Evolutionary conservation across 2,797 vertebrate genomes (phyloP), one percentile per base, ranked within the genome.

Genomic region (Cryptoblepharus egeriae): DNA sequence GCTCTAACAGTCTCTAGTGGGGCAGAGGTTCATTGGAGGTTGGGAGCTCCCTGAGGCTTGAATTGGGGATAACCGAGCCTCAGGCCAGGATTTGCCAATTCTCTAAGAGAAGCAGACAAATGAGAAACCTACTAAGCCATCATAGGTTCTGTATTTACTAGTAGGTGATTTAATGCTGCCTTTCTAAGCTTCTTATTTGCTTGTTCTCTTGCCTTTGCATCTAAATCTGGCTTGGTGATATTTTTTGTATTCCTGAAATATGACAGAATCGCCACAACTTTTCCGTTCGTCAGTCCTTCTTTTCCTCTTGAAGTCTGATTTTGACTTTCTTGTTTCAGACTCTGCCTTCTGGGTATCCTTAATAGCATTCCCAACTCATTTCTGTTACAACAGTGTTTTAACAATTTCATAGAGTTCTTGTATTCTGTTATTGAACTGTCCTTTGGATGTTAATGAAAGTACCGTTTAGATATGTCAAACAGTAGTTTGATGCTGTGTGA

Each of bases 261-360:
- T 35, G n/a, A 32, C 20, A n/a, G n/a, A 75, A 74, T 75, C 49
- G 58, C 2, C 26, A 18, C 73, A 76, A 35, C 37, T 16, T 12
- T 57, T 65, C 72, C 64, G n/a, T 76, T 35, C n/a, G 24, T 39
- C 1, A 18, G 8, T 79, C 72, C 32, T 37, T 61, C 35, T 45
- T 49, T 52, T 74, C n/a, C 57, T 32, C 26, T 74, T 64, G 37
- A 67, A 45, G 28, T 39, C 35, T 42, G 37, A 67, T 9, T 11
- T n/a, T 60, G n/a, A 75, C 73, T 82, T 75, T 28, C 52, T 81
- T 81, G 73, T 75, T 45, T 75, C 63, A 75, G 37, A 69, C 39
- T 69, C 5, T 82, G 65, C 39, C 55, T 55, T 76, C 65, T 82
- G 30, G 16, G 22, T 70, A 52, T 18, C 55, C 64, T 75, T 76